Conservation (phyloP, 2,888 invertebrate species). For the Chrysolina oricalcia region DNA sequence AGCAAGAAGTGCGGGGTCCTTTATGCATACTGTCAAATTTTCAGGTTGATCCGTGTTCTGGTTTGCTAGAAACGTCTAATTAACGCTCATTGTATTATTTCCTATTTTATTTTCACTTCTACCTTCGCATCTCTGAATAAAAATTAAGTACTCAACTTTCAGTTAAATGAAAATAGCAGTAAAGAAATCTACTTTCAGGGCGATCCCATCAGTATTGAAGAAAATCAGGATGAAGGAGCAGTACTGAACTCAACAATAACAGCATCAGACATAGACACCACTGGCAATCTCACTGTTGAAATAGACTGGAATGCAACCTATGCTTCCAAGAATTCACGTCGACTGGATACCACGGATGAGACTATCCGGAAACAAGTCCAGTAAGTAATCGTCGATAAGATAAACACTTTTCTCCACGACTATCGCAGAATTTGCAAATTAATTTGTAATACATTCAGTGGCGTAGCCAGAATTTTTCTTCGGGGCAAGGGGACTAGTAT, state of each 20-base stretch:
- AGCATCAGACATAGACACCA: conserved; percentile 77
- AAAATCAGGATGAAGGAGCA: conserved; percentile 73
- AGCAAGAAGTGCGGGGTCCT: no score
- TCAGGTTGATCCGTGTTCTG: no score
- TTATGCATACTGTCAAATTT: no score
- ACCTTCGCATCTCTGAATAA: neutral
- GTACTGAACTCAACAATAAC: conserved; percentile 70
- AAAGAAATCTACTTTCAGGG: conserved; percentile 47
- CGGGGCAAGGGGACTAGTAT: no score
- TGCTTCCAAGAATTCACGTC: conserved; percentile 76
- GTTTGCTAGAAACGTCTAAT: neutral
- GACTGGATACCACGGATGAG: conserved; percentile 59
- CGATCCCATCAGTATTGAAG: conserved; percentile 71
- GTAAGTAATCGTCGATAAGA: conserved; percentile 32
- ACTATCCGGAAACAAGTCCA: conserved; percentile 35
- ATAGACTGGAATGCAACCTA: conserved; percentile 77
- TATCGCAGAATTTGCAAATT: no score
- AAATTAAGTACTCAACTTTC: neutral
- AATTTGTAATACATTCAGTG: no score
- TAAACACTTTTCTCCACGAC: neutral
- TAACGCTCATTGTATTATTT: neutral
- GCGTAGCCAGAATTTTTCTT: no score
- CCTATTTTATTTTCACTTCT: neutral
- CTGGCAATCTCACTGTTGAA: conserved; percentile 74
- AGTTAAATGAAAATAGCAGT: neutral